Evolutionary conservation across 2,113 vertebrate genomes (phyloP), one percentile per base, ranked within the genome.

Genomic region (Pongo abelii): DNA sequence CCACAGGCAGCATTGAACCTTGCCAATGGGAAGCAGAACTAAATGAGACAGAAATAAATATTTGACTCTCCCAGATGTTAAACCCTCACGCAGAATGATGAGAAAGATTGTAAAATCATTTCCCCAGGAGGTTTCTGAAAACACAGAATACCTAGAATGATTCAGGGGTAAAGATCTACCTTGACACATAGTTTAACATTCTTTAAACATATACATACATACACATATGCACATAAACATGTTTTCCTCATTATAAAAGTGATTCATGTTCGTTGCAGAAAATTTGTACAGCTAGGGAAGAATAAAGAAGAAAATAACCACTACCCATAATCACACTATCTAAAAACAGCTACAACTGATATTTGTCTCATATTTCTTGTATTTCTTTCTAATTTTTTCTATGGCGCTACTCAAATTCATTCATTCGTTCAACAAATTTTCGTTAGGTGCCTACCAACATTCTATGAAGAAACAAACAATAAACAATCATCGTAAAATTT

Each of bases 231-330:
- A 9, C 35, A 52, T 46, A 46, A 30, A 84, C 22, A n/a, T 0
- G 2, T 20, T 95, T 69, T 59, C 38, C 48, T 84, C 69, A 67
- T 77, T 78, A 48, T 50, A 75, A 72, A 89, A 87, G 17, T 87
- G 93, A 64, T 55, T 27, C 18, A 14, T 16, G 3, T 35, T 48
- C 8, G 25, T 40, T 93, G 40, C 30, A 92, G 69, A 79, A 96
- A 91, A 84, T 80, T 6, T 84, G 8, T 70, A 35, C 17, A 55
- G 13, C 48, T 90, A 84, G 14, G 52, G 35, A 83, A 64, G 20
- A 59, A 46, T 16, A 77, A 94, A 79, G 81, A 92, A 96, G 38
- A 70, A 70, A 87, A 85, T 59, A 64, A 72, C 88, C 14, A 93
- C 22, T 43, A 64, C 3, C 11, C 22, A 85, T 70, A 95, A 75